Percentiles rank a stretch among this genome's conserved stretches.
Conservation (phyloP, 1,140 invertebrate genomes). For the Drosophila elegans region DNA sequence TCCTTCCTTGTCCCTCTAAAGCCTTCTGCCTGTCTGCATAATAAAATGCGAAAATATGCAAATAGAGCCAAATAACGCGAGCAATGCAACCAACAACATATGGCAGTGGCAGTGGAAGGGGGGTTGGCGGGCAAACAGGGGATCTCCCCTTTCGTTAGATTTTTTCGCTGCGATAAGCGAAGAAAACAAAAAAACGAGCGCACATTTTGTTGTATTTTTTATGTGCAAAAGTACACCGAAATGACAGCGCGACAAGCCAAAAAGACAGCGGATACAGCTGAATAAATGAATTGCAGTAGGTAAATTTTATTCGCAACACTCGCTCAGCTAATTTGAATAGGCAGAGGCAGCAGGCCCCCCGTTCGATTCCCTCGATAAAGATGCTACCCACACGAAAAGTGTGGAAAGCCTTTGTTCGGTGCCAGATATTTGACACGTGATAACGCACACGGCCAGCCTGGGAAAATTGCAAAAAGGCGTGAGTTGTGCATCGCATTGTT, state of each 20-base stretch:
- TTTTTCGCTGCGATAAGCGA: constrained; percentile 66
- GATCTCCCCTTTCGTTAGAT: constrained; percentile 53
- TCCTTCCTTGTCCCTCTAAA: constrained; percentile 10
- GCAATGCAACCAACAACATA: constrained; percentile 52
- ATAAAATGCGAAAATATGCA: constrained; percentile 83
- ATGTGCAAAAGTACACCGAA: constrained; percentile 72
- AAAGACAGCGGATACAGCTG: constrained; percentile 61
- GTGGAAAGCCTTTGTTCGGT: constrained; percentile 60
- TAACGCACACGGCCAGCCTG: constrained; percentile 49
- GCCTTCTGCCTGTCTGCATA: constrained; percentile 70
- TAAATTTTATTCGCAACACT: constrained; percentile 52
- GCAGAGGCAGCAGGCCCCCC: constrained; percentile 18
- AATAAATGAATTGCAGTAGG: constrained; percentile 78
- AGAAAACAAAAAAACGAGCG: constrained; percentile 35
- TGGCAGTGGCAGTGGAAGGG: constrained; percentile 2
- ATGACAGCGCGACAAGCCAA: constrained; percentile 62
- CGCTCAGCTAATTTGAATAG: constrained; percentile 76
- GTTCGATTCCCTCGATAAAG: constrained; percentile 5
- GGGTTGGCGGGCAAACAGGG: not conserved
- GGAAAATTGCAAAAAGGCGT: constrained; percentile 59
- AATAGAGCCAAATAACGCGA: constrained; percentile 65
- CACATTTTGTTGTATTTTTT: constrained; percentile 43
- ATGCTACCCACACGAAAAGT: constrained; percentile 42
- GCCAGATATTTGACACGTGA: constrained; percentile 71
- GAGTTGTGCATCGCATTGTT: constrained; percentile 58